Base-by-base conservation (phyloP, 2,113 vertebrate species). In the Clinocottus analis region DNA sequence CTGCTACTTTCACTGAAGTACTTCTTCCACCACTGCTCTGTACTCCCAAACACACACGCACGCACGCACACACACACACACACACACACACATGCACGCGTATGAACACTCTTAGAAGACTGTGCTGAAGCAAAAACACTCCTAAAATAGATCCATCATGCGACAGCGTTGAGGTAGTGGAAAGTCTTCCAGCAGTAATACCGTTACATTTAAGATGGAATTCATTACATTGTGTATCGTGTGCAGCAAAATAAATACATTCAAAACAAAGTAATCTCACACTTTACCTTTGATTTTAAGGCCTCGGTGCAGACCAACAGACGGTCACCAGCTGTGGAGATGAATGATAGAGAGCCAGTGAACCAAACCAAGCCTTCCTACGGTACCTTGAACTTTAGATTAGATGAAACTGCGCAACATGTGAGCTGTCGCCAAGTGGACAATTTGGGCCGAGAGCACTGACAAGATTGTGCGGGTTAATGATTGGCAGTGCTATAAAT, bases 371-470 rank as follows among this genome's bases (percentile, higher is more conserved):
- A 41, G 67, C 64, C 65, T 49, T 33, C 14, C 35, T 35, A 4
- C 8, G 17, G 58, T 64, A 77, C 82, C 85, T 88, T 94, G 92
- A 93, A 93, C 93, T 92, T 91, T 90, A 88, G 79, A 87, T 82
- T n/a, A 27, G 45, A 49, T 56, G 63, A 10, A 23, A 41, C 93
- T 93, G 81, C 58, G 78, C 83, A 91, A 90, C 43, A 23, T 8
- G n/a, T 53, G 75, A 43, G 72, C 47, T 45, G 91, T 90, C 81
- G 4, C 70, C 43, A 23, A 77, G 65, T 27, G 27, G 58, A 64
- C 37, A 31, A 69, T 63, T 89, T 78, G 64, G 85, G 68, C 62
- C 11, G 55, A 13, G 55, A 84, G 51, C 60, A 14, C 31, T 58
- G 56, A 58, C 19, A 65, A 76, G 83, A 68, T 59, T 78, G 79